A percentile compares a stretch with the other conserved stretches of the same genome.
Evolutionary conservation across 2,113 vertebrate genomes (phyloP).

Genomic region (Elephas maximus): DNA sequence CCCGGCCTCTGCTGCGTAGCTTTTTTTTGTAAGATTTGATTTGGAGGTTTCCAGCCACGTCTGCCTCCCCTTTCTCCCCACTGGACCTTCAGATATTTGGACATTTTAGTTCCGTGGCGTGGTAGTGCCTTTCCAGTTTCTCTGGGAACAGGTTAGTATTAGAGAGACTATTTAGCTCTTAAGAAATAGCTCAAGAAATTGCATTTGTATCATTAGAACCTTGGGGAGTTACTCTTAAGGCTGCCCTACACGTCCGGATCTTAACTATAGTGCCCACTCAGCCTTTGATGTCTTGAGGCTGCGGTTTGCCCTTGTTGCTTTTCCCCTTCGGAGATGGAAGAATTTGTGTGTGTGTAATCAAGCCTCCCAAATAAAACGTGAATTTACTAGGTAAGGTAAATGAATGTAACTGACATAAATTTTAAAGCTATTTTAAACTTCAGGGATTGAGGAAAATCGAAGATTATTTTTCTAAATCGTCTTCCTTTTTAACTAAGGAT

Average conservation of each 20-base stretch:
- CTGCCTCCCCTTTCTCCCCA: neutral
- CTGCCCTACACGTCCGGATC: constrained; percentile 58
- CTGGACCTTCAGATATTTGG: neutral
- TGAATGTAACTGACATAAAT: constrained; percentile 8
- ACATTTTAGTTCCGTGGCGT: neutral
- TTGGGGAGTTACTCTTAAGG: constrained; percentile 15
- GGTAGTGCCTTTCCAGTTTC: constrained; percentile 1
- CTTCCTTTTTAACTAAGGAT: neutral
- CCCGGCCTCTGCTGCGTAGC: neutral
- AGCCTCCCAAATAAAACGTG: neutral
- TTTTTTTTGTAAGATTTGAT: neutral
- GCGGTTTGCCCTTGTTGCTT: constrained; percentile 65
- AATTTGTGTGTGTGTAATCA: neutral
- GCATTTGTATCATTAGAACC: constrained; percentile 7
- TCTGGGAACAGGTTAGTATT: neutral
- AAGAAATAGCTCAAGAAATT: neutral
- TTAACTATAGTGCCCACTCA: neutral
- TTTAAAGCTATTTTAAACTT: constrained; percentile 52
- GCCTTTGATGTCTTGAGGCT: constrained; percentile 43
- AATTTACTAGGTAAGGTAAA: constrained; percentile 18
- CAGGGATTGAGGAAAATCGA: constrained; percentile 17
- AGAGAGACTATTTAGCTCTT: neutral
- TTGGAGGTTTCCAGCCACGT: neutral
- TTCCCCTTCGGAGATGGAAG: constrained; percentile 41
- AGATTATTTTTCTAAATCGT: constrained; percentile 28